A percentile compares a stretch with the other conserved stretches of the same genome.
Evolutionary conservation across 2,797 vertebrate genomes (phyloP).

Genomic region (Halcyon leucocephala): DNA sequence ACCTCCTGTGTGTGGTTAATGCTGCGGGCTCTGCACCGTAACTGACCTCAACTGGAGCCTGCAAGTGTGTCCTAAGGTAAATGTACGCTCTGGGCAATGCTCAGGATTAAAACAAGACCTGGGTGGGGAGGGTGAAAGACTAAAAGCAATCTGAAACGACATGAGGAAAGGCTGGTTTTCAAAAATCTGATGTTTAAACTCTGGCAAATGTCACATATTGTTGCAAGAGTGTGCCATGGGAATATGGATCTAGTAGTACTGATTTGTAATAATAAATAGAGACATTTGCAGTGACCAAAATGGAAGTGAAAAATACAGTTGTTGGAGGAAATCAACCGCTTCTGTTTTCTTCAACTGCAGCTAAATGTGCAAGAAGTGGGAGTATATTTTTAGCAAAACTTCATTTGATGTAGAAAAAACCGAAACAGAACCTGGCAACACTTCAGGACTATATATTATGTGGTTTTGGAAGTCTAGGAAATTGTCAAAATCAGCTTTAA

Average conservation of each 20-base stretch:
- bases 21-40: fast-evolving
- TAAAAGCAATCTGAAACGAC: not conserved
- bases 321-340: not conserved
- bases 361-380: not conserved
- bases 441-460: not conserved
- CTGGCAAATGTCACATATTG: slow-evolving; percentile 19
- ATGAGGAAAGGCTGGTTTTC: slow-evolving; percentile 12
- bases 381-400: not conserved
- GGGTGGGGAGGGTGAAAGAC: not conserved
- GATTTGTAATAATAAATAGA: not conserved
- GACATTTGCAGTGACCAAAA: not conserved
- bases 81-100: not conserved
- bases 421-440: not conserved
- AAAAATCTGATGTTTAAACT: slow-evolving; percentile 12
- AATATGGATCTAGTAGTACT: not conserved
- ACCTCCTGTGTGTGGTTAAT: not conserved
- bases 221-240: not conserved
- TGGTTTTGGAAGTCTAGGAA: not conserved
- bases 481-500: not conserved
- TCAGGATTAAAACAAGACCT: not conserved
- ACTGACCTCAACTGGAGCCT: not conserved
- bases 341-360: slow-evolving; percentile 13
- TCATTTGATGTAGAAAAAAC: not conserved
- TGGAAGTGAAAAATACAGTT: not conserved
- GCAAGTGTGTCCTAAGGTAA: not conserved